These are phyloP conservation scores for Rhinolophus ferrumequinum DNA, from an alignment of 2,113 vertebrate genomes.

Conservation along the genomic window DNA sequence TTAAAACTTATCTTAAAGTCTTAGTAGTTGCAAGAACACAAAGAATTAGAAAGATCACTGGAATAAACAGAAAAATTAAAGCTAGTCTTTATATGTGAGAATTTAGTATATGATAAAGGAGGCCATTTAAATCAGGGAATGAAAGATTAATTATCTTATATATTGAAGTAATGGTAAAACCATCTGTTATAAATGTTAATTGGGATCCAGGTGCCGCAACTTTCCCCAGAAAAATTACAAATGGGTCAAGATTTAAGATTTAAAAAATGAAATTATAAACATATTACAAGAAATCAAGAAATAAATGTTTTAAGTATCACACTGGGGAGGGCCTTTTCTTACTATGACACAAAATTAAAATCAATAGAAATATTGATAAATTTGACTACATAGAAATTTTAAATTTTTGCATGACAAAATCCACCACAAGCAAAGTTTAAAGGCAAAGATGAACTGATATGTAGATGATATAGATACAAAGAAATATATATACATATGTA, in stretches of 20 bases:
- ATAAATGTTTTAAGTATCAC: no score
- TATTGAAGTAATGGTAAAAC: neutral
- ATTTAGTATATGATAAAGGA: neutral
- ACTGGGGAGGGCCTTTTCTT: neutral
- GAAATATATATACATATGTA: neutral
- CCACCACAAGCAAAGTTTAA: neutral
- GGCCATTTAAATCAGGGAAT: neutral
- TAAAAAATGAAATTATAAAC: neutral
- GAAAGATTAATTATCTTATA: neutral
- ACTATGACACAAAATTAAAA: neutral
- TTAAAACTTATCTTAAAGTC: neutral
- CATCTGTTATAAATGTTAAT: neutral
- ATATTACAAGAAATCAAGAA: neutral
- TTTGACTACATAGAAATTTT: neutral
- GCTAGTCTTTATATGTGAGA: neutral
- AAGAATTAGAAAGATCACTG: neutral
- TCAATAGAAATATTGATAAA: neutral
- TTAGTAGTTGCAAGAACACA: neutral
- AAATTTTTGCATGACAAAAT: neutral
- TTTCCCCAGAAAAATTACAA: neutral
- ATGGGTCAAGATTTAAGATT: neutral
- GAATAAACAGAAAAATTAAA: neutral
- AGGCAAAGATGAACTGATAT: neutral
- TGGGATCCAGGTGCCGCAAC: neutral
- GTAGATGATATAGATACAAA: neutral